A percentile compares a stretch with the other conserved stretches of the same genome.
Conservation (phyloP, 2,113 vertebrate species). For the Abramis brama region DNA sequence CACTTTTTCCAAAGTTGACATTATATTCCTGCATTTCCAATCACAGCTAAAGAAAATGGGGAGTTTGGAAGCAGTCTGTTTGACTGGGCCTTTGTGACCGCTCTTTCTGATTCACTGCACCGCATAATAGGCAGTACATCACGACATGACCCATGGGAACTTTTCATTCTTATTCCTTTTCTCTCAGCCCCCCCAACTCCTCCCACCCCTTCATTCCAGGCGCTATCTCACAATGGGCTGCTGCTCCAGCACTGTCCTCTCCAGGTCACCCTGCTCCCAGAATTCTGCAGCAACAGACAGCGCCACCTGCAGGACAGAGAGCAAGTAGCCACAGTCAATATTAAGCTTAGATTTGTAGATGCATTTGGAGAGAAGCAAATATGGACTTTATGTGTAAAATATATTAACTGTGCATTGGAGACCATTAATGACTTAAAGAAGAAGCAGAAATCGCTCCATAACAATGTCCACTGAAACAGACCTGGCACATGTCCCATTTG, state of each 20-base stretch:
- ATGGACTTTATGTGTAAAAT: conserved; percentile 10
- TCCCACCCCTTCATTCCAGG: conserved; percentile 16
- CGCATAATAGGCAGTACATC: conserved; percentile 64
- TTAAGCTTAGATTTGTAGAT: conserved; percentile 7
- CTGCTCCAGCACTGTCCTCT: conserved; percentile 80
- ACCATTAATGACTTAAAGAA: neutral
- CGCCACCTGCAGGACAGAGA: conserved; percentile 73
- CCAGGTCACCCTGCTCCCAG: conserved; percentile 84
- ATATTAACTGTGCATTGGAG: conserved; percentile 1
- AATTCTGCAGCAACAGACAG: conserved; percentile 81
- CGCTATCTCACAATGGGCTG: conserved; percentile 76
- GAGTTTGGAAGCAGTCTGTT: conserved; percentile 45
- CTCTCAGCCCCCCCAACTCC: conserved; percentile 27
- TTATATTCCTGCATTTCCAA: conserved; percentile 35
- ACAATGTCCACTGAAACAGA: neutral
- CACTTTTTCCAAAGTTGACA: conserved; percentile 22
- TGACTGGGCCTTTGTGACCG: conserved; percentile 57
- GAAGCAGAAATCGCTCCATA: neutral
- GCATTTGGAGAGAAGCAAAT: neutral
- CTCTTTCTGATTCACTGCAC: conserved; percentile 70
- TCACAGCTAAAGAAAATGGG: conserved; percentile 35
- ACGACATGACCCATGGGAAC: conserved; percentile 57
- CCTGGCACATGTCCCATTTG: conserved; percentile 4
- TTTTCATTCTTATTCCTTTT: conserved; percentile 52
- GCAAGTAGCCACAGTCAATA: neutral